These are phyloP conservation scores for Charaxes varanes DNA, from an alignment of 1,140 invertebrate species.

Conservation along the genomic window DNA sequence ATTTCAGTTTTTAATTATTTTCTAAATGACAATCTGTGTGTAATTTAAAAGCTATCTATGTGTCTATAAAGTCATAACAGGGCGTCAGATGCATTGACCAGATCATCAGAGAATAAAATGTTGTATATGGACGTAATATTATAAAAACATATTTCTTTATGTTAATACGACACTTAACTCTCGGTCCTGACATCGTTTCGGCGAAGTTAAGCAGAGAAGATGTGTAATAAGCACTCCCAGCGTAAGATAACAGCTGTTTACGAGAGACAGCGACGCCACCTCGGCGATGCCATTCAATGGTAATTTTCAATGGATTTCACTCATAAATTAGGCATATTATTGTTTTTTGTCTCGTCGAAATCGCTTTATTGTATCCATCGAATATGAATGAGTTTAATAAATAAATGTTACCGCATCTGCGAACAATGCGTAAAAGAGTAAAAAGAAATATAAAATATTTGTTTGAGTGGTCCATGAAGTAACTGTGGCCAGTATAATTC, in stretches of 20 bases:
- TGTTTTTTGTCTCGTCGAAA: conserved; percentile 9
- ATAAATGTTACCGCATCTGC: too few relatives aligned
- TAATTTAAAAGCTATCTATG: too few relatives aligned
- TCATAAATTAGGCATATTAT: conserved; percentile 15
- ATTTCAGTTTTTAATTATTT: too few relatives aligned
- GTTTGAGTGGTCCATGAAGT: too few relatives aligned
- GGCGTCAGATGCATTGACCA: neutral
- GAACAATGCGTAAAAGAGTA: too few relatives aligned
- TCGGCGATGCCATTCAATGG: conserved; percentile 16
- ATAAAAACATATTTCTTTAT: conserved; percentile 8
- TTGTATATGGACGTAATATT: neutral
- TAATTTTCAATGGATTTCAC: conserved; percentile 16
- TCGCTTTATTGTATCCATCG: neutral
- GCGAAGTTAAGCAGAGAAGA: conserved; percentile 6
- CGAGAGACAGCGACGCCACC: neutral
- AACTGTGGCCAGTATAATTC: too few relatives aligned
- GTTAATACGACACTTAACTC: conserved; percentile 8
- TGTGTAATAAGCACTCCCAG: conserved; percentile 12
- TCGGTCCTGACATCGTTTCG: conserved; percentile 2
- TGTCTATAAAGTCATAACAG: neutral
- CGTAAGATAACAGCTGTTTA: conserved; percentile 12
- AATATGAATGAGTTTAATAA: too few relatives aligned
- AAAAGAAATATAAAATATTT: too few relatives aligned
- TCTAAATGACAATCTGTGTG: too few relatives aligned
- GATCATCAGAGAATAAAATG: neutral